Evolutionary conservation across 1,140 invertebrate genomes (phyloP), one percentile per base, ranked within the genome.

Genomic region (Eufriesea mexicana): DNA sequence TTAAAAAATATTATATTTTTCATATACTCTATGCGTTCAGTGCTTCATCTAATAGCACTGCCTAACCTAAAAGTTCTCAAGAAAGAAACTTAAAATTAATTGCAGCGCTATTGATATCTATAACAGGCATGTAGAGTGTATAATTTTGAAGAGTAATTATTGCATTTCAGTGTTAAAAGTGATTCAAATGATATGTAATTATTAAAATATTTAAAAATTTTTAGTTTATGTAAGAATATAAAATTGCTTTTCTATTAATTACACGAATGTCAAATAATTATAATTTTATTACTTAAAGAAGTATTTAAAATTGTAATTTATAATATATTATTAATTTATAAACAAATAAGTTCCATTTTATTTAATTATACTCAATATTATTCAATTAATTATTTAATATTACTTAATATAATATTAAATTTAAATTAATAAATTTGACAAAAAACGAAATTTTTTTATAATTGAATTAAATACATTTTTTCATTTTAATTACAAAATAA

Each of bases 11-110:
- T 71, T 35, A 59, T 35, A 51, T 70, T 18, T 42, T 42, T n/a
- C 7, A 35, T 18, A 61, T 49, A 61, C 49, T 61, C 8, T 23
- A 45, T 5, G 6, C 7, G 9, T 51, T 42, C 4, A 18, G 2
- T 1, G 20, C 9, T 47, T 20, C 1, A 14, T 28, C 7, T 54
- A 25, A 20, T 55, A 5, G 9, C 28, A 16, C n/a, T 23, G 0
- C 23, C 35, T 68, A 78, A 78, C 62, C 76, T 78, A 78, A 25
- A 45, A 78, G 20, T 14, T 28, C 7, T 25, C 2, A 18, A 25
- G 8, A 25, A 23, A 67, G 35, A 2, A 28, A 9, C 16, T 23
- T 51, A n/a, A 6, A 55, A 67, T 35, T 20, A 8, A 57, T 4
- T 7, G 6, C 20, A 10, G 6, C n/a, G 6, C 9, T 2, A 5